Percentiles rank a stretch among this genome's conserved stretches.
These are phyloP conservation scores for Eupithecia vulgata DNA, from an alignment of 2,888 invertebrate species.

Conservation along the genomic window DNA sequence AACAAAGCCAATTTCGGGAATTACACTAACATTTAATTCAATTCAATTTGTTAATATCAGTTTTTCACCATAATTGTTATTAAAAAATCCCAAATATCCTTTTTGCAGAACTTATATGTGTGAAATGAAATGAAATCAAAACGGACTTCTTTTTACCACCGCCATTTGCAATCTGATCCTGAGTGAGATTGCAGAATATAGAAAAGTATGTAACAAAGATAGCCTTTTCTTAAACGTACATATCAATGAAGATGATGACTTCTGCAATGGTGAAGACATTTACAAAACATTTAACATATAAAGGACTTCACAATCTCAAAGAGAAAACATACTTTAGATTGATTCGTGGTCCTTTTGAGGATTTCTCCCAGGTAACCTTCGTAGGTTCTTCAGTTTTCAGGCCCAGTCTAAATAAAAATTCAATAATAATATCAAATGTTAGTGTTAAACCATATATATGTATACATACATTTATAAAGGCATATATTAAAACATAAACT, in stretches of 20 bases:
- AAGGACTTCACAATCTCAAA: neutral
- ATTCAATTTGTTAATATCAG: too few relatives aligned
- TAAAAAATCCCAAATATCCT: too few relatives aligned
- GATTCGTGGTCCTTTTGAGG: conserved; percentile 12
- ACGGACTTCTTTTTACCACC: neutral
- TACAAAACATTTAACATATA: conserved; percentile 14
- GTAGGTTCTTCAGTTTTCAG: conserved; percentile 11
- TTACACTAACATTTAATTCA: too few relatives aligned
- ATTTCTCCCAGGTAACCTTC: conserved; percentile 23
- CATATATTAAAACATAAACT: too few relatives aligned
- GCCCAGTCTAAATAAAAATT: conserved; percentile 16
- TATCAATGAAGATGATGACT: neutral
- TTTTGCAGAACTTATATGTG: too few relatives aligned
- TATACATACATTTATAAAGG: too few relatives aligned
- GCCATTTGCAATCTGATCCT: neutral
- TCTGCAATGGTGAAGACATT: conserved; percentile 1
- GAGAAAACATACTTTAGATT: conserved; percentile 27
- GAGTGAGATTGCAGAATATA: neutral
- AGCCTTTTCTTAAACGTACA: neutral
- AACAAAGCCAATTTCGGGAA: neutral
- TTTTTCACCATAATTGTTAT: too few relatives aligned
- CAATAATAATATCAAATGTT: conserved; percentile 8
- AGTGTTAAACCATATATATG: neutral
- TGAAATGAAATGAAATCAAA: too few relatives aligned
- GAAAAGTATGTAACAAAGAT: neutral